phyloP scores from a whole-genome alignment of 2,797 vertebrate species.

The Dermochelys coriacea region DNA sequence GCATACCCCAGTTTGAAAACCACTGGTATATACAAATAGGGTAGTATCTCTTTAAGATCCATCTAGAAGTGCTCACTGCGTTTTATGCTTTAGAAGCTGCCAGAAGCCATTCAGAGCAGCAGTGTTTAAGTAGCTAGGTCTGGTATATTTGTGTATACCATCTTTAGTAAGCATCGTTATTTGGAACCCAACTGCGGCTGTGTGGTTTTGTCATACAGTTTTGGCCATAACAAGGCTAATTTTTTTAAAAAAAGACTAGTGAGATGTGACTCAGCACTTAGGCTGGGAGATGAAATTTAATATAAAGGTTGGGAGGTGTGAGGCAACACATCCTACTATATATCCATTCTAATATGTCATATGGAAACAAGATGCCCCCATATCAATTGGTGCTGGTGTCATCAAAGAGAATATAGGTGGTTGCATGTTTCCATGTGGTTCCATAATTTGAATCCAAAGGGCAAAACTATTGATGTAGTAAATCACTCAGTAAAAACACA shows the following conservation, averaged over 20 bases:
- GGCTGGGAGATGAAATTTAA: constrained; percentile 43
- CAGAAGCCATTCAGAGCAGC: constrained; percentile 71
- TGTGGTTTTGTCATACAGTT: constrained; percentile 72
- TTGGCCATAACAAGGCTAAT: constrained; percentile 68
- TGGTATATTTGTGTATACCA: constrained; percentile 73
- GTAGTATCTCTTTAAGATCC: constrained; percentile 53
- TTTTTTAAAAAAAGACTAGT: constrained; percentile 67
- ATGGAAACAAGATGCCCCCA: constrained; percentile 6
- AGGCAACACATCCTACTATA: constrained; percentile 39
- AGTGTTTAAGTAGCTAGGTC: constrained; percentile 67
- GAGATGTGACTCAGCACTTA: constrained; percentile 51
- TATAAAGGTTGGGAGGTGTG: neutral
- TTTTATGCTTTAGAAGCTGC: constrained; percentile 61
- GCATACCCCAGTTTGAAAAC: too few relatives aligned
- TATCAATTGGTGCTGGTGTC: neutral
- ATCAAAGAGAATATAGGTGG: neutral
- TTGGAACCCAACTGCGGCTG: constrained; percentile 74
- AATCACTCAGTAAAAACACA: neutral
- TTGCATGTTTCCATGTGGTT: neutral
- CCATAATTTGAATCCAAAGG: neutral
- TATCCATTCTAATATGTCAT: neutral
- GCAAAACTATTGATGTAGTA: neutral
- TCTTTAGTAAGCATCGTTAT: constrained; percentile 74
- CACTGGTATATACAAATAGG: constrained; percentile 40
- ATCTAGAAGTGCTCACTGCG: neutral